Evolutionary conservation across 2,888 invertebrate species (phyloP).

Genomic region (Heliconius charithonia): DNA sequence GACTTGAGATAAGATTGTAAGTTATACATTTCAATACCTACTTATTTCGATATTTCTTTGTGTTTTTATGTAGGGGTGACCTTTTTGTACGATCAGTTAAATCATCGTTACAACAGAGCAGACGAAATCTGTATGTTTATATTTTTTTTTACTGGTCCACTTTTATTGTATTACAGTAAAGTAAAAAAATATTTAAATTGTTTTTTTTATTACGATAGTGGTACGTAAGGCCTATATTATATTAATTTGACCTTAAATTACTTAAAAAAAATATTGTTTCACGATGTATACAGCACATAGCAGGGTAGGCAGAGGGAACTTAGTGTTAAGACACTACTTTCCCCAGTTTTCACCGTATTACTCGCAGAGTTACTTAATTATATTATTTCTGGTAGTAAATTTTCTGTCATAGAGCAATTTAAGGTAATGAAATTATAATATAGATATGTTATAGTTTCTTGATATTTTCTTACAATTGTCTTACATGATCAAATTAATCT

Average conservation of each 20-base stretch:
- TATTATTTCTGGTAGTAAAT: no score
- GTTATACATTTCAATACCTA: slow-evolving; percentile 2
- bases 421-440: no score
- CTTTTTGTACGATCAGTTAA: background rate
- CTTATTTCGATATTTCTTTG: background rate
- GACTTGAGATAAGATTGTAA: slow-evolving; percentile 24
- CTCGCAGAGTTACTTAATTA: no score
- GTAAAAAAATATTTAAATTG: background rate
- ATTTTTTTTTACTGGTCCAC: background rate
- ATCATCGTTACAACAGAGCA: background rate
- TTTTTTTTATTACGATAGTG: background rate
- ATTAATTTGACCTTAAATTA: background rate
- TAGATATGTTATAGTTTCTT: no score
- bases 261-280: background rate
- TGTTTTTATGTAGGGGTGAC: slow-evolving; percentile 8
- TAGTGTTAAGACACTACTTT: no score
- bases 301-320: no score
- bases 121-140: background rate
- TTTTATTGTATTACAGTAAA: no score
- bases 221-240: background rate
- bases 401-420: no score
- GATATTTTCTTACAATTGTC: no score
- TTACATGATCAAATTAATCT: no score
- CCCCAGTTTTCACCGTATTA: no score
- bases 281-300: no score